Percentiles rank a stretch among this genome's conserved stretches.
Conservation (phyloP, 2,113 vertebrate genomes). For the Lophius piscatorius region DNA sequence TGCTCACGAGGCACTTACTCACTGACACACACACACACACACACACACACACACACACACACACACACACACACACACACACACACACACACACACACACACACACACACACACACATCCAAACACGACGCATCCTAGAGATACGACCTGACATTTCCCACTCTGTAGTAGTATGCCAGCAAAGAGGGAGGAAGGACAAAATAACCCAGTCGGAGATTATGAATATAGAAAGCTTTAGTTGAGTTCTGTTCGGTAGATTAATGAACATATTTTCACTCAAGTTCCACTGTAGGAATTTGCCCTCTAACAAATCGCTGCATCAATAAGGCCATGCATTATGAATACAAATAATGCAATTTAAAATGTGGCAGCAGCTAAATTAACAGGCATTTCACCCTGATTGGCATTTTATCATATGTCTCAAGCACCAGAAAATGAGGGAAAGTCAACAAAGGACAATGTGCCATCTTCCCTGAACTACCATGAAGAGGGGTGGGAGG, state of each 20-base stretch:
- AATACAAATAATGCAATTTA: constrained; percentile 74
- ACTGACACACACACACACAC: constrained; percentile 20
- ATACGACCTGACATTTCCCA: constrained; percentile 69
- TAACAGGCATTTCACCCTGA: constrained; percentile 69
- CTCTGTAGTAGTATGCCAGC: constrained; percentile 45
- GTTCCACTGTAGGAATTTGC: constrained; percentile 70
- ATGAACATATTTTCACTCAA: constrained; percentile 76
- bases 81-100: constrained; percentile 9
- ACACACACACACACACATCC: constrained; percentile 9
- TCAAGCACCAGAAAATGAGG: constrained; percentile 44
- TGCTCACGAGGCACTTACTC: constrained; percentile 38
- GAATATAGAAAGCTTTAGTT: constrained; percentile 69
- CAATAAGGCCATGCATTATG: constrained; percentile 73
- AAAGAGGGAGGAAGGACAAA: constrained; percentile 54
- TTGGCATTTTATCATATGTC: constrained; percentile 71
- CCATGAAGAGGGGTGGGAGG: neutral
- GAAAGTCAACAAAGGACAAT: constrained; percentile 65
- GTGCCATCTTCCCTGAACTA: constrained; percentile 37
- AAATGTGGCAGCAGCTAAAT: constrained; percentile 68
- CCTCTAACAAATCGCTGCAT: constrained; percentile 75
- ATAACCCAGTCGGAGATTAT: constrained; percentile 65
- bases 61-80: constrained; percentile 23
- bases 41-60: constrained; percentile 21
- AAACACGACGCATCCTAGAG: constrained; percentile 61
- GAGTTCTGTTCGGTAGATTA: constrained; percentile 68